Base-by-base conservation (phyloP, 2,113 vertebrate species). In the Sarotherodon lohbergeri region DNA sequence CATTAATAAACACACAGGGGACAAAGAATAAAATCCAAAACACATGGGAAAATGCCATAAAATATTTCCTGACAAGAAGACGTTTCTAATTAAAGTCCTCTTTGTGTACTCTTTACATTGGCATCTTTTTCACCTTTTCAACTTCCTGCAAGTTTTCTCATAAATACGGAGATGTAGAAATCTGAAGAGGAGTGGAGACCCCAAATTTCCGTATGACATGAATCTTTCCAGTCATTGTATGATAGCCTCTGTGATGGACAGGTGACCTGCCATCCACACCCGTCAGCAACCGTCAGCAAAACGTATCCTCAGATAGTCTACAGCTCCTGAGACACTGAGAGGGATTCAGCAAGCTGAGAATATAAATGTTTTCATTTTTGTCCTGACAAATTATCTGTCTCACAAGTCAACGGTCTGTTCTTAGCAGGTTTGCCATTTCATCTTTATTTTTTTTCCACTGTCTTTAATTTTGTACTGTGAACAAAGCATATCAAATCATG, bases 381-480 rank as follows among this genome's bases (percentile, higher is more conserved):
- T 34, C 39, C 27, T n/a, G n/a, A 81, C 61, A 88, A 91, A 80
- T 48, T 14, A 13, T 83, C 10, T 48, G 52, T 52, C 66, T 61
- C 68, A n/a, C 54, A 39, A 86, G 83, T 88, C 19, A 85, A 63
- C 63, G 89, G 61, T 41, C 85, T 86, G 57, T 50, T 76, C 52
- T 80, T 46, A 80, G 78, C 57, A 86, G 22, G 11, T 90, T 88
- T 63, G 41, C 11, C 5, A 63, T 36, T 52, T 85, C 9, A 29
- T 57, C 7, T 48, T 34, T 41, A 22, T 88, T 89, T 54, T 52
- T 88, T 73, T 48, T 0, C 10, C 41, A 24, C 55, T 32, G 54
- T 61, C 39, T 89, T 88, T 89, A 80, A 90, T 84, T 88, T 73
- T 73, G 55, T 57, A 43, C 56, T 82, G 46, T 90, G 63, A 83